Conservation (phyloP, 2,113 vertebrate species). For the Glaucidium brasilianum region DNA sequence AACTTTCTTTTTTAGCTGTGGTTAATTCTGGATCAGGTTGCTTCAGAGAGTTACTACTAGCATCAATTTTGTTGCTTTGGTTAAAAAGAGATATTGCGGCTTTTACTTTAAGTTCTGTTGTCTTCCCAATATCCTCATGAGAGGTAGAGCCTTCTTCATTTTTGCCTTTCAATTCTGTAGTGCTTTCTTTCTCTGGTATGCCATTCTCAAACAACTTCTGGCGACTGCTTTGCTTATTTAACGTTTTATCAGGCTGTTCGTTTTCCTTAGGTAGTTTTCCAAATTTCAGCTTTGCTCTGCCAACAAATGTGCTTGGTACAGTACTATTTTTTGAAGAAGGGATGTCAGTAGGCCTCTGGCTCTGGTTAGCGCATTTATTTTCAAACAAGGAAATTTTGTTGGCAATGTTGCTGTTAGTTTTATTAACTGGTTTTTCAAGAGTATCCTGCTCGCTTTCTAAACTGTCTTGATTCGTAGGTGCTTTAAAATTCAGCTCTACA, state of each 20-base stretch:
- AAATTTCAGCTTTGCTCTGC: conserved; percentile 79
- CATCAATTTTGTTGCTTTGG: conserved; percentile 34
- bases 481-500: conserved; percentile 78
- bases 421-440: conserved; percentile 72
- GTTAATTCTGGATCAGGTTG: not conserved
- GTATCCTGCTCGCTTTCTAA: conserved; percentile 67
- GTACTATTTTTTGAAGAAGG: conserved; percentile 58
- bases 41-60: not conserved
- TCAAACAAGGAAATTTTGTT: conserved; percentile 84
- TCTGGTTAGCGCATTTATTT: conserved; percentile 74
- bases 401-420: conserved; percentile 77
- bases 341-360: conserved; percentile 67
- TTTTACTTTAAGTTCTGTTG: conserved; percentile 50
- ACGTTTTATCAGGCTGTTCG: conserved; percentile 63
- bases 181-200: conserved; percentile 32
- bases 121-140: not conserved
- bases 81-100: conserved; percentile 22
- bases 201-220: conserved; percentile 63
- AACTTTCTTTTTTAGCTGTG: conserved; percentile 21
- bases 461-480: conserved; percentile 58
- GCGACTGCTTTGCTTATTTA: conserved; percentile 37
- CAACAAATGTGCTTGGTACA: conserved; percentile 74
- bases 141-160: not conserved
- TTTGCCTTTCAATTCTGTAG: conserved; percentile 47
- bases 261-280: conserved; percentile 73